Conservation (phyloP, 2,113 vertebrate species). For the Cercocebus atys region DNA sequence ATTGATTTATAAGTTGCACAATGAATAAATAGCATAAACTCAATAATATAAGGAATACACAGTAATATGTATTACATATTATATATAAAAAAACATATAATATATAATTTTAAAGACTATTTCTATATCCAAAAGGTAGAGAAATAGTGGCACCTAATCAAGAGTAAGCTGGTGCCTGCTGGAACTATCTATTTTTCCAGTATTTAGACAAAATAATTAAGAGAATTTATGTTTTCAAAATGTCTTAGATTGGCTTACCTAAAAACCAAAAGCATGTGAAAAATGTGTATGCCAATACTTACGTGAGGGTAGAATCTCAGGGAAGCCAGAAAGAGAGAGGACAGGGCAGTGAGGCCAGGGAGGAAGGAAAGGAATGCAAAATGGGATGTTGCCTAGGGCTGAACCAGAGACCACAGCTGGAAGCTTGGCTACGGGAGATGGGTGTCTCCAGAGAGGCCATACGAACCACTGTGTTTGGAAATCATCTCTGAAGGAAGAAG, state of each 20-base stretch:
- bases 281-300: background rate
- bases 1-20: background rate
- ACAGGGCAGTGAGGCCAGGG: too few species aligned
- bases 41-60: background rate
- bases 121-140: background rate
- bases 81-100: too few species aligned
- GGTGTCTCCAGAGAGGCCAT: background rate
- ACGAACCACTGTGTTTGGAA: background rate
- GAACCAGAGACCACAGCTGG: background rate
- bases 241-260: background rate
- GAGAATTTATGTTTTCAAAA: slow-evolving; percentile 7
- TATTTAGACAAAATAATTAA: background rate
- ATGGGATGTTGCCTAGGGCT: background rate
- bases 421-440: background rate
- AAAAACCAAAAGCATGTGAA: background rate
- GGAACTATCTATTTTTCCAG: background rate
- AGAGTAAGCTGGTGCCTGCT: background rate
- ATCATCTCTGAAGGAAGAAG: background rate
- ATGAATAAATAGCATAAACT: background rate
- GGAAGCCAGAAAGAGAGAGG: background rate
- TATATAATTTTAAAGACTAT: background rate
- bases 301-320: background rate
- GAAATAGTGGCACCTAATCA: background rate
- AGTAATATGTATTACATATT: background rate
- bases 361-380: background rate